Base-by-base conservation (phyloP, 1,140 invertebrate species). In the Trachelipus rathkii region DNA sequence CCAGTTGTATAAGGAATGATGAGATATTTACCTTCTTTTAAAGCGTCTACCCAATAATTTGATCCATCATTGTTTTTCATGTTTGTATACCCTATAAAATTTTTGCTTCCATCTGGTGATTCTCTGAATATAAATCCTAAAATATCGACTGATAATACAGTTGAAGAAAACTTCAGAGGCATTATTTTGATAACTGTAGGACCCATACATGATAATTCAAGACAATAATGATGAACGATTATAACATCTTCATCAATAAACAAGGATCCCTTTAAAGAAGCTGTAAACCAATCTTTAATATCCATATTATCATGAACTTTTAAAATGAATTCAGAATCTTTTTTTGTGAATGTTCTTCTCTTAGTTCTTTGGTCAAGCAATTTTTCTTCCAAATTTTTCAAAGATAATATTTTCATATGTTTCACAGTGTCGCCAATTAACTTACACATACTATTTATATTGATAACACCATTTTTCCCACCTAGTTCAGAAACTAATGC, bases 1-100 rank as follows among this genome's bases (percentile, higher is more conserved):
- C 81, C 81, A 76, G 71, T 79, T 10, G 81, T 81, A 71, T 75
- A 79, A 8, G 81, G 81, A 13, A 81, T 78, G 9, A 81, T 74
- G 33, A 81, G 72, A 43, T 81, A 81, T 8, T 74, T 77, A 8
- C 81, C 81, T 68, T 79, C 79, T 72, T 78, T 78, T n/a, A 81
- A 23, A 11, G 73, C 72, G 19, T 78, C 79, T 68, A 71, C 71
- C 79, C 79, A 81, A 71, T 74, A 81, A 68, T 72, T 72, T 10
- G 77, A 73, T 1, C 79, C 79, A 44, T 81, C 79, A n/a, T 67
- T 72, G 71, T 81, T 76, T 68, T 74, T 76, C 21, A 73, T 69
- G 24, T 81, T 76, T 8, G 79, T 81, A 60, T 73, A 76, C 13
- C 79, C 79, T 10, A 81, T 60, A 44, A 76, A 81, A 74, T 74